Evolutionary conservation across 2,113 vertebrate genomes (phyloP).

Genomic region (Leptocoma aspasia): DNA sequence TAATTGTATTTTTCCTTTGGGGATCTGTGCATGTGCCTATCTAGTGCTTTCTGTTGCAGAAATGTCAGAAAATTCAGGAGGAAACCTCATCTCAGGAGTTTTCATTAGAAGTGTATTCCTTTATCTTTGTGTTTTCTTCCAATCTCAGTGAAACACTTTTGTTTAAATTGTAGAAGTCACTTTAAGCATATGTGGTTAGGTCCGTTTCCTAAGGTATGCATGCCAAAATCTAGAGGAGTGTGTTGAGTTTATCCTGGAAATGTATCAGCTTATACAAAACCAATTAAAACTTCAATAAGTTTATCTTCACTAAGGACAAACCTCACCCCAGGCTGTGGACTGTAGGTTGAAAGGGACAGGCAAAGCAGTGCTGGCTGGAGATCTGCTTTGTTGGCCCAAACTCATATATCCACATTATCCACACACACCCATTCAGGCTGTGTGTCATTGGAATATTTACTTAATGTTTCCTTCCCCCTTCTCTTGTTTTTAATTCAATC

Average conservation of each 20-base stretch:
- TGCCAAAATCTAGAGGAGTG: background rate
- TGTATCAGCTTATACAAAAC: background rate
- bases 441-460: background rate
- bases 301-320: background rate
- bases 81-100: background rate
- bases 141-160: background rate
- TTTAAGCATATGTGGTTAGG: background rate
- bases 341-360: background rate
- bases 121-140: background rate
- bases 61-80: background rate
- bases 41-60: background rate
- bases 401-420: background rate
- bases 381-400: background rate
- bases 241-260: background rate
- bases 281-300: background rate
- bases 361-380: rapidly evolving
- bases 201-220: background rate
- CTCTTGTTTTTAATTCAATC: background rate
- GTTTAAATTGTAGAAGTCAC: background rate
- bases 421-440: background rate
- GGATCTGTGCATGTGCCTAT: background rate
- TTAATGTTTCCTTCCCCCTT: background rate
- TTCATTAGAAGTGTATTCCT: background rate
- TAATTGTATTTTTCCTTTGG: background rate
- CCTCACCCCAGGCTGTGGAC: background rate